Evolutionary conservation across 2,888 invertebrate species (phyloP), one percentile per base, ranked within the genome.

Genomic region (Cephalotes varians): DNA sequence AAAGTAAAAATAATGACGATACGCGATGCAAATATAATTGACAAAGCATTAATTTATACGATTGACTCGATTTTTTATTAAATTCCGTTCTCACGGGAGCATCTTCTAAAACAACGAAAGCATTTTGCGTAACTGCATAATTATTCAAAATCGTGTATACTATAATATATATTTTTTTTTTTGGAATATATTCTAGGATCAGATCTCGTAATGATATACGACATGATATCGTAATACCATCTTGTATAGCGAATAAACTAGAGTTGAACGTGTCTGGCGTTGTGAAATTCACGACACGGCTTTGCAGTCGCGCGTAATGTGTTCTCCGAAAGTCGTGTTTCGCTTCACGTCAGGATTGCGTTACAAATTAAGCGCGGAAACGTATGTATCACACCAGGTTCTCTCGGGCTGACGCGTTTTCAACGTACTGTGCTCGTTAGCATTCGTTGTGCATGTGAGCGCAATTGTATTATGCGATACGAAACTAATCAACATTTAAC

Each of bases 311-410:
- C 77, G 69, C 31, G 69, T 77, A 77, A 77, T 77, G 77, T 34
- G 71, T 69, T 47, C 71, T 58, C 67, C 56, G 71, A 77, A 77
- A 77, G 77, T 77, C 77, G 69, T 77, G 77, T 56, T 69, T 67
- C 69, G 69, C 69, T 44, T 69, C 69, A 54, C 69, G 77, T 77
- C 77, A 77, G 77, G 71, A 83, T 82, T 73, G 65, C 65, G 83
- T 60, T 83, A 67, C 84, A 83, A 83, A 83, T 83, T 83, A 83
- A 83, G 74, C 74, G 74, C 74, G 58, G 72, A 74, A 73, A 82
- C 58, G 83, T 83, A 72, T 73, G 73, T 73, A 65, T 72, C 73
- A 67, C 56, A 72, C 58, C 56, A 25, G 40, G 72, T 77, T 77
- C 72, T 28, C 76, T 67, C 69, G 67, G 37, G 40, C 62, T 49